Evolutionary conservation across 1,140 invertebrate genomes (phyloP), one percentile per base, ranked within the genome.

Genomic region (Formica exsecta): DNA sequence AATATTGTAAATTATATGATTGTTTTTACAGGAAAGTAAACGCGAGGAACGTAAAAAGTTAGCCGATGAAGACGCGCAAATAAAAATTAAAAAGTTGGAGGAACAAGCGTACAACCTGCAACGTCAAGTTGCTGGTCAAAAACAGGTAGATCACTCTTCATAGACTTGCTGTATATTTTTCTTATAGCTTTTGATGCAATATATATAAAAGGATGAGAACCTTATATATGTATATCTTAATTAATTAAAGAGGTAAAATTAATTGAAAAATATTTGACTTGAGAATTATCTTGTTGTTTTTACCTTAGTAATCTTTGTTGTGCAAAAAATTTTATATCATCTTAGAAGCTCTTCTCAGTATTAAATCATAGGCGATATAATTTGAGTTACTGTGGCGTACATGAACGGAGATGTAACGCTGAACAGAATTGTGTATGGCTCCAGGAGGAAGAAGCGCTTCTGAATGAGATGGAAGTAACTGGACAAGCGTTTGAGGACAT

Each of bases 401-500:
- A 6, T 90, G 94, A 94, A 93, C 94, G 91, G 93, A 92, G 88
- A 92, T 92, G 89, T 95, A 94, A 95, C 91, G 90, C 92, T 95
- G 91, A 95, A 95, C 92, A 95, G 94, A 94, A 94, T 92, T 94
- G 91, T 92, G 91, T 94, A 86, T 94, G 94, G 94, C 87, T 95
- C 86, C 93, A 98, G 97, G 99, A 99, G 94, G 99, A 99, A 95
- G 99, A 99, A 94, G 98, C 99, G 2, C 95, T 99, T 73, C 95
- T 99, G 4, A 99, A 99, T 93, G 99, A 99, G 95, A 99, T 99
- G 98, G 99, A 99, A 94, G 98, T 99, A 0, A 99, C 99, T 0
- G 99, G 99, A 0, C 99, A 99, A 95, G 99, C 99, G 0, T 99
- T 99, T 94, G 99, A 99, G 95, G 99, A 99, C 92, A 99, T 99